A percentile compares a stretch with the other conserved stretches of the same genome.
Conservation (phyloP, 2,888 invertebrate genomes). For the Orthonychiurus folsomi region DNA sequence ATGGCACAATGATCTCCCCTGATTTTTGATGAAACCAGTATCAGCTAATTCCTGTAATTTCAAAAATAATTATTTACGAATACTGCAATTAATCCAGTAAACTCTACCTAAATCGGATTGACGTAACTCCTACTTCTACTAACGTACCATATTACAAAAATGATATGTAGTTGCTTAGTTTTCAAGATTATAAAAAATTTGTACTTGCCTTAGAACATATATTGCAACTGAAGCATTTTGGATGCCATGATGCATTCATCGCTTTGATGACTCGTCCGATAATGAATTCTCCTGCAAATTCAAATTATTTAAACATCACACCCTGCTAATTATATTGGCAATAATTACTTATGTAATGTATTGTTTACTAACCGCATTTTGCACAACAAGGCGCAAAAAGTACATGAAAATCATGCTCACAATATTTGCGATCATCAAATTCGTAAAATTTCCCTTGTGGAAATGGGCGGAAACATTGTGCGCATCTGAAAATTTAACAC, state of each 20-base stretch:
- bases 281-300: constrained; percentile 71
- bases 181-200: too few species aligned
- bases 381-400: constrained; percentile 83
- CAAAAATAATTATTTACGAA: too few species aligned
- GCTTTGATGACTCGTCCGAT: constrained; percentile 99
- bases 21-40: constrained; percentile 90
- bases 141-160: too few species aligned
- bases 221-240: constrained; percentile 93
- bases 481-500: constrained; percentile 60
- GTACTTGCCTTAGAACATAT: constrained; percentile 76
- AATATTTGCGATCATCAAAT: constrained; percentile 98
- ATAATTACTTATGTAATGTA: not conserved
- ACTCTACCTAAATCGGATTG: too few species aligned
- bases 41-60: constrained; percentile 96
- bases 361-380: constrained; percentile 54
- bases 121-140: too few species aligned
- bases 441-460: constrained; percentile 97
- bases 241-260: constrained; percentile 99
- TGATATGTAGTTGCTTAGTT: too few species aligned
- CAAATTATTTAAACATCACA: not conserved
- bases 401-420: constrained; percentile 97
- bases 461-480: constrained; percentile 96
- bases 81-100: too few species aligned
- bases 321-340: not conserved
- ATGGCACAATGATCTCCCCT: constrained; percentile 77